Conservation (phyloP, 2,797 vertebrate genomes). For the Chaunax sp. region DNA sequence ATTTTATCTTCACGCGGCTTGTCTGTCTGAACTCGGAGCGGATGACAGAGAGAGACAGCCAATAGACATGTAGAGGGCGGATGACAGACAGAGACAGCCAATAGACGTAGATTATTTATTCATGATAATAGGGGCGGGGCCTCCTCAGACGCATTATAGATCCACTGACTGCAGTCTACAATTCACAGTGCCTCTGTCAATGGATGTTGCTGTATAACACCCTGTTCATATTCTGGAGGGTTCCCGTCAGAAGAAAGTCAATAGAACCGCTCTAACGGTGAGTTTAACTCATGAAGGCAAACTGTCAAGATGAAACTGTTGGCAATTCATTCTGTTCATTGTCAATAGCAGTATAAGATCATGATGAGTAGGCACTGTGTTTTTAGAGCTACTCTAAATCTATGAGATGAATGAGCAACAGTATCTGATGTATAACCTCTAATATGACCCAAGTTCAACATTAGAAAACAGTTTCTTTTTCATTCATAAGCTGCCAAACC, state of each 20-base stretch:
- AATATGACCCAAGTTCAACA: too few relatives aligned
- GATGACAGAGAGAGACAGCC: constrained; percentile 37
- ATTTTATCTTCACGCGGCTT: background rate
- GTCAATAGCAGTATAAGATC: background rate
- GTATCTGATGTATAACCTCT: too few relatives aligned
- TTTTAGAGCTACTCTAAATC: too few relatives aligned
- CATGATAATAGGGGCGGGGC: constrained; percentile 59
- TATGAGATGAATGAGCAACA: too few relatives aligned
- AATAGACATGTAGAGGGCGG: too few relatives aligned
- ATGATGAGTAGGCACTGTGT: background rate
- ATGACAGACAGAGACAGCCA: constrained; percentile 46
- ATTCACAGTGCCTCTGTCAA: constrained; percentile 13
- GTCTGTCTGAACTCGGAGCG: constrained; percentile 3
- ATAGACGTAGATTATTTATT: constrained; percentile 72
- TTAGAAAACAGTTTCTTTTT: background rate
- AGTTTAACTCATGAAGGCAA: background rate
- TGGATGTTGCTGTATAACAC: constrained; percentile 9
- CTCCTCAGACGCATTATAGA: constrained; percentile 27
- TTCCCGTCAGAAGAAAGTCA: background rate
- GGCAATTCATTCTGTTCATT: background rate
- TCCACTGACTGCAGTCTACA: constrained; percentile 31
- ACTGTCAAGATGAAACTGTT: background rate
- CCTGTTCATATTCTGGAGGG: background rate
- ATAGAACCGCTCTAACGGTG: background rate
- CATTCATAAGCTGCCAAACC: background rate